Evolutionary conservation across 2,888 invertebrate genomes (phyloP).

Genomic region (Stenolophus ochropezus): DNA sequence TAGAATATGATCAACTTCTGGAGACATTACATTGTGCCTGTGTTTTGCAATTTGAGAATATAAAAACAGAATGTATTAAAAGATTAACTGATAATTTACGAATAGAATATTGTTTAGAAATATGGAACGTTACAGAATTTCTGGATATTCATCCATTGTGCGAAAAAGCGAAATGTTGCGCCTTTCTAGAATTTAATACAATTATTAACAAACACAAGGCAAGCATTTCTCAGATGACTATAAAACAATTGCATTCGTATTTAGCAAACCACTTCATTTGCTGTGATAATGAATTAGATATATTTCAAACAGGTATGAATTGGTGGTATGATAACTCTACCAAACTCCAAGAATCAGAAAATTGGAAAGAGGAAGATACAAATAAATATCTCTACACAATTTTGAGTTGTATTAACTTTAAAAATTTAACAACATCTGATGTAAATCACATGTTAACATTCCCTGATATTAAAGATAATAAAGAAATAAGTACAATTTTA

Average conservation of each 20-base stretch:
- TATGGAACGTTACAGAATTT: slow-evolving; percentile 69
- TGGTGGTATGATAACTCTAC: slow-evolving; percentile 70
- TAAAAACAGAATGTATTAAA: slow-evolving; percentile 67
- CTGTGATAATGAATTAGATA: slow-evolving; percentile 68
- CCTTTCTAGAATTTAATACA: slow-evolving; percentile 68
- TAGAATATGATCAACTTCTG: slow-evolving; percentile 68
- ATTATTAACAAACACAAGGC: slow-evolving; percentile 66
- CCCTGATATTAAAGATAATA: slow-evolving; percentile 66
- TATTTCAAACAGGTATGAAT: slow-evolving; percentile 69
- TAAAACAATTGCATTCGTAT: slow-evolving; percentile 69
- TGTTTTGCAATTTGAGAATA: slow-evolving; percentile 71
- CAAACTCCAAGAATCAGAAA: slow-evolving; percentile 42
- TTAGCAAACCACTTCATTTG: slow-evolving; percentile 69
- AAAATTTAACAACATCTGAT: slow-evolving; percentile 63
- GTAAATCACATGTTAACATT: slow-evolving; percentile 67
- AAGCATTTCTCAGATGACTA: slow-evolving; percentile 66
- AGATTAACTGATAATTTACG: slow-evolving; percentile 62
- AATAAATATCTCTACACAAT: slow-evolving; percentile 65
- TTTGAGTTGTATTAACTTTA: slow-evolving; percentile 69
- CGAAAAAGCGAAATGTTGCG: slow-evolving; percentile 70
- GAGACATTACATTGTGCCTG: slow-evolving; percentile 70
- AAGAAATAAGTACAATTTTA: slow-evolving; percentile 65
- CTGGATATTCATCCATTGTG: slow-evolving; percentile 67
- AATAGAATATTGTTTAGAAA: slow-evolving; percentile 61
- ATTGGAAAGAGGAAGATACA: slow-evolving; percentile 51